A percentile compares a stretch with the other conserved stretches of the same genome.
Conservation (phyloP, 2,113 vertebrate genomes). For the Stomatorhinus ivindoensis region DNA sequence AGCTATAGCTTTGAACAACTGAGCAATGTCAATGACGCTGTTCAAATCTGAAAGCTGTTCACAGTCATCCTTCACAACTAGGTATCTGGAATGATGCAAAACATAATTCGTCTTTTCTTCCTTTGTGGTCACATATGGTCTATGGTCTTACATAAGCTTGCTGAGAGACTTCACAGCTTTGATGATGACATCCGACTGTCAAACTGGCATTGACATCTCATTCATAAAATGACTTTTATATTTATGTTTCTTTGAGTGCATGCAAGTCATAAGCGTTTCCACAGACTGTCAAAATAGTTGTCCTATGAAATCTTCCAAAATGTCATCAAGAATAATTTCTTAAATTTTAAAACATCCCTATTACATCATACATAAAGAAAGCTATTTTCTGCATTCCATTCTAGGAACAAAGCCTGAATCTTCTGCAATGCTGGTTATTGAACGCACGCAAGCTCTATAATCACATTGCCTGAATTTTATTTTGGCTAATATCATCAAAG, state of each 20-base stretch:
- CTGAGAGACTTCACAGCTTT: not conserved
- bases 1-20: not conserved
- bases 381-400: not conserved
- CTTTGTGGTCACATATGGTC: not conserved
- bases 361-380: not conserved
- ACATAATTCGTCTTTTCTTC: not conserved
- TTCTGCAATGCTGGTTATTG: not conserved
- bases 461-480: not conserved
- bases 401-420: not conserved
- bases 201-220: not conserved
- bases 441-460: not conserved
- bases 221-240: not conserved
- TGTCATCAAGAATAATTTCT: not conserved
- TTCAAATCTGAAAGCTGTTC: constrained; percentile 26
- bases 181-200: not conserved
- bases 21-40: not conserved
- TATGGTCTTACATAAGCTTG: not conserved
- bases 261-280: not conserved
- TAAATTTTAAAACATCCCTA: not conserved
- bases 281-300: not conserved
- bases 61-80: not conserved
- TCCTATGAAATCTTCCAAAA: not conserved
- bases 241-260: not conserved
- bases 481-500: not conserved
- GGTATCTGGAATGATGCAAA: not conserved